Evolutionary conservation across 1,140 invertebrate species (phyloP), one percentile per base, ranked within the genome.

Genomic region (Planococcus citri): DNA sequence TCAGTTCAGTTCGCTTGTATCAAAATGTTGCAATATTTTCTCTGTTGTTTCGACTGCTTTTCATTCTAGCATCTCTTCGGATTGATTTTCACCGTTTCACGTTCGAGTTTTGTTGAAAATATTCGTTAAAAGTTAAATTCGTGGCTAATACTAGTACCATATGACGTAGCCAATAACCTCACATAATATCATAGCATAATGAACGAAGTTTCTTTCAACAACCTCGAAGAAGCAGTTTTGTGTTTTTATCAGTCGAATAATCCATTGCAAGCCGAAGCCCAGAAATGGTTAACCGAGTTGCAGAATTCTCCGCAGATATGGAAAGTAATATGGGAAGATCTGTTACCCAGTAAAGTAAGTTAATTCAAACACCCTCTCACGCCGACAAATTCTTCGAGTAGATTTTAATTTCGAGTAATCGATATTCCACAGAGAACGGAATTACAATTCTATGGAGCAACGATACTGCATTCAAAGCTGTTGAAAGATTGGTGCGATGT

Each of bases 361-460:
- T 70, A 67, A 72, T 61, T 38, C 29, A 6, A 6, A 33, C 17
- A 9, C 17, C 17, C 41, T 37, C 61, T 64, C 64, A 9, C 29
- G 8, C 37, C 12, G 20, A 41, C 33, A 68, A 37, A 61, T 17
- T 60, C 10, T 64, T 64, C 20, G 25, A n/a, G n/a, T n/a, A n/a
- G n/a, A n/a, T n/a, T 27, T 64, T 3, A 64, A 25, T 6, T 20
- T 27, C 3, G 24, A 24, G 21, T 10, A 3, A 24, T 25, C 2
- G 67, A 20, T 71, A 58, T 69, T 72, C 72, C 82, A 68, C 76
- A 95, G 91, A 80, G 84, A 57, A 84, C 86, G 69, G 91, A 95
- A 81, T 87, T 93, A 2, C 92, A 94, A 78, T 95, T 93, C 80
- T 96, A 92, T 84, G 94, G 88, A 70, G 92, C 93, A 9, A 91